Base-by-base conservation (phyloP, 1,140 invertebrate species). In the Drosophila varians region DNA sequence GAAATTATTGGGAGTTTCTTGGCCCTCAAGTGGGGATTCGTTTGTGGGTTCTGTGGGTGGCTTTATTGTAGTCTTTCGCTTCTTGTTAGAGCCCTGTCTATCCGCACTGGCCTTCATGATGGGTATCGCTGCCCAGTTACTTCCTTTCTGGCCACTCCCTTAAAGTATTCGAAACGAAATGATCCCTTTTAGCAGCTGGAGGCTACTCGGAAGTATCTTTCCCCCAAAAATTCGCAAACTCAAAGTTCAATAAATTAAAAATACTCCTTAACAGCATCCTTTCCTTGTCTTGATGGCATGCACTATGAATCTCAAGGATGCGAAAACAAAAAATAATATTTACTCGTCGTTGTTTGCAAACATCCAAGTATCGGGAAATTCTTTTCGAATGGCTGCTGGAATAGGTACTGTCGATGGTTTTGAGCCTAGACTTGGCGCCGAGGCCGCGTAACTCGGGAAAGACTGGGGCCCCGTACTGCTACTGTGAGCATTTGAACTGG, bases 91-190 rank as follows among this genome's bases (percentile, higher is more conserved):
- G 6, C 55, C 23, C 16, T 25, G 21, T 7, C 60, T 46, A 14
- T 46, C 60, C 21, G 40, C 60, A 64, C 60, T 64, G 28, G 42
- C 60, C 28, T 28, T 64, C 60, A 64, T 64, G 28, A 64, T 64
- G 21, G 60, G 54, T 18, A 64, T 14, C 26, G 52, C 11, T 4
- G 25, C 42, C 58, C 14, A 26, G 16, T n/a, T 3, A 8, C 11
- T 23, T 11, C 26, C 42, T 14, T 21, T n/a, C 11, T 3, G 14
- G 19, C 28, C 26, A 62, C 8, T 42, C 40, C 42, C 55, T 61
- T 56, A 19, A 61, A 61, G 19, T 43, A 56, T 18, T 62, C 4
- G n/a, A 4, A 64, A 46, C 25, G 19, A 55, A n/a, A 47, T 12
- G 1, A 11, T 2, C n/a, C 18, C 16, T 36, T 42, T 54, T 43